Percentiles rank a stretch among this genome's conserved stretches.
phyloP scores from a whole-genome alignment of 2,888 invertebrate species.

The Tenthredo mesomela region DNA sequence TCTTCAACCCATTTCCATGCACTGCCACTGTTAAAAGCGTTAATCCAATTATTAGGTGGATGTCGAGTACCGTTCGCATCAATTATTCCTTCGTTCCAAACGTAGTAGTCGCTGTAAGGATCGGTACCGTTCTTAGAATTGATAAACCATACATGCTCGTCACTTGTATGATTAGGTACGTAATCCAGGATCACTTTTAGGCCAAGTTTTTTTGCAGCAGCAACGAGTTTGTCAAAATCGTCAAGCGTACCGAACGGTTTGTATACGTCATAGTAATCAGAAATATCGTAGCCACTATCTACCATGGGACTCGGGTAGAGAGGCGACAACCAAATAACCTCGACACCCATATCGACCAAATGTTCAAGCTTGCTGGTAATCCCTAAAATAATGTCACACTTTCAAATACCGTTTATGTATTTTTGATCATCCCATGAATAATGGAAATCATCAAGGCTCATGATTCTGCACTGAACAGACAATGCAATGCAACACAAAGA shows the following conservation, averaged over 20 bases:
- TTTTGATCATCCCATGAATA: not conserved
- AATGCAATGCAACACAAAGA: not conserved
- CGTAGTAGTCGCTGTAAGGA: slow-evolving; percentile 77
- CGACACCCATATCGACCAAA: slow-evolving; percentile 77
- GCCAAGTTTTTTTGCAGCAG: slow-evolving; percentile 57
- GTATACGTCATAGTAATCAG: slow-evolving; percentile 78
- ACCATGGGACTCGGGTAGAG: slow-evolving; percentile 79
- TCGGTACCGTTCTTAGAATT: slow-evolving; percentile 70
- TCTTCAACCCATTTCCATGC: slow-evolving; percentile 45
- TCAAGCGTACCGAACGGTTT: slow-evolving; percentile 78
- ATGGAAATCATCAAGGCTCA: not conserved
- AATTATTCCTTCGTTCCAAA: slow-evolving; percentile 73
- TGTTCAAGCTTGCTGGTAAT: slow-evolving; percentile 71
- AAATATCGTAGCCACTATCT: slow-evolving; percentile 81
- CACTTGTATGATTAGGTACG: slow-evolving; percentile 73
- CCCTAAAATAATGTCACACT: slow-evolving; percentile 58
- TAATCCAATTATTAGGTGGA: slow-evolving; percentile 40
- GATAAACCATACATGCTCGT: slow-evolving; percentile 80
- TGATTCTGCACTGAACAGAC: not conserved
- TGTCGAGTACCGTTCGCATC: not conserved
- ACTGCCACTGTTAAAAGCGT: slow-evolving; percentile 30
- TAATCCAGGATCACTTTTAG: slow-evolving; percentile 64
- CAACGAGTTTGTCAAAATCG: slow-evolving; percentile 75
- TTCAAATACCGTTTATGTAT: not conserved
- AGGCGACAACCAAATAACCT: slow-evolving; percentile 79